These are phyloP conservation scores for Brachynemurus nebulosus DNA, from an alignment of 2,888 invertebrate genomes.

Conservation along the genomic window DNA sequence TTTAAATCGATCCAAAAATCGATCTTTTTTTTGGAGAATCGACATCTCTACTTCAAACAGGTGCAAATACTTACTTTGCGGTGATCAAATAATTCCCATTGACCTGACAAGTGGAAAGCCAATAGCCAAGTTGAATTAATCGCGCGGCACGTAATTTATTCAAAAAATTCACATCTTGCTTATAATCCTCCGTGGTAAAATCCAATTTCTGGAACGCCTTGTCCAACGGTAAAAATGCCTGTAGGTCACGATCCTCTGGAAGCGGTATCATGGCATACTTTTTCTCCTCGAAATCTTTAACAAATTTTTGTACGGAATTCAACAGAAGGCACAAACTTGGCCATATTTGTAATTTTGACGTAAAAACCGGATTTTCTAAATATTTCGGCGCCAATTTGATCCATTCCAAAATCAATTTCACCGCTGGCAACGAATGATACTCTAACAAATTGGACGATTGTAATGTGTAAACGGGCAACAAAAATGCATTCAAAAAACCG, in stretches of 20 bases:
- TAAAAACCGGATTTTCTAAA: slow-evolving; percentile 38
- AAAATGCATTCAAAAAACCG: slow-evolving; percentile 49
- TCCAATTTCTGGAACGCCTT: slow-evolving; percentile 41
- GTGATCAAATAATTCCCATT: slow-evolving; percentile 30
- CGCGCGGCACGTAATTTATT: slow-evolving; percentile 36
- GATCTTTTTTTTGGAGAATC: too few relatives aligned
- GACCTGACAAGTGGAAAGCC: slow-evolving; percentile 33
- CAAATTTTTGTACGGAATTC: slow-evolving; percentile 43
- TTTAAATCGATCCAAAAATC: too few relatives aligned
- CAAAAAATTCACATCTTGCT: slow-evolving; percentile 29
- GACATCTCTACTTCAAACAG: too few relatives aligned
- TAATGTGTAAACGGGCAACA: slow-evolving; percentile 57
- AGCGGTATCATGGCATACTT: slow-evolving; percentile 48
- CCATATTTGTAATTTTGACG: slow-evolving; percentile 56
- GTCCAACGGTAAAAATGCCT: slow-evolving; percentile 64
- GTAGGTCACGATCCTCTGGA: slow-evolving; percentile 65
- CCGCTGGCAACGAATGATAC: slow-evolving; percentile 58
- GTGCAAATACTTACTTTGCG: slow-evolving; percentile 21
- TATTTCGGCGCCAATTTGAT: slow-evolving; percentile 39
- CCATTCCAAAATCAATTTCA: slow-evolving; percentile 67
- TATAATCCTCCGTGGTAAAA: slow-evolving; percentile 32
- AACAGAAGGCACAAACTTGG: slow-evolving; percentile 62
- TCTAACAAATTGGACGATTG: slow-evolving; percentile 45
- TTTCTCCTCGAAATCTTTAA: slow-evolving; percentile 35
- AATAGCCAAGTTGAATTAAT: slow-evolving; percentile 35